Conservation (phyloP, 2,113 vertebrate species). For the Amia ocellicauda region DNA sequence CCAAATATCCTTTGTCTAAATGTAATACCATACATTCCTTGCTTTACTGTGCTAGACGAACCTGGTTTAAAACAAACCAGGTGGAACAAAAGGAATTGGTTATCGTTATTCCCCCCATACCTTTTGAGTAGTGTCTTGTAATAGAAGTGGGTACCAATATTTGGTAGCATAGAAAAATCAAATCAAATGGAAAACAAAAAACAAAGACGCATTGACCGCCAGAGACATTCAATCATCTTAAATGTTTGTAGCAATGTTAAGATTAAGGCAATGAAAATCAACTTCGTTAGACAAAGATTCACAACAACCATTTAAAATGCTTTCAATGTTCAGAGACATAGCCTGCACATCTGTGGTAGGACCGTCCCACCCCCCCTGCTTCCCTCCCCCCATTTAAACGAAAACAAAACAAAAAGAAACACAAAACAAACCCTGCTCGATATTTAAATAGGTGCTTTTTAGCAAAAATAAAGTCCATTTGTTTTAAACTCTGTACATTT, state of each 20-base stretch:
- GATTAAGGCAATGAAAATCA: conserved; percentile 65
- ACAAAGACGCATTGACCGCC: conserved; percentile 43
- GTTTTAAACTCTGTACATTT: conserved; percentile 46
- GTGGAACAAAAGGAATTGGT: conserved; percentile 1
- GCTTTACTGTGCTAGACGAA: conserved; percentile 1
- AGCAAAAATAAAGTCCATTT: conserved; percentile 83
- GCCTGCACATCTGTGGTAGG: conserved; percentile 45
- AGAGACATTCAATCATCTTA: conserved; percentile 50
- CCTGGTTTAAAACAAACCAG: not conserved
- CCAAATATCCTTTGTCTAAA: conserved; percentile 10
- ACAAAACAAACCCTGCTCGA: conserved; percentile 23
- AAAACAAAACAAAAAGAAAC: conserved; percentile 35
- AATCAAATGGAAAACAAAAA: not conserved
- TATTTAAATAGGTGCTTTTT: conserved; percentile 70
- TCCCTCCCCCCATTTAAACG: conserved; percentile 33
- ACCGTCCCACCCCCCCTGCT: conserved; percentile 25
- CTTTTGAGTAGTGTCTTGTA: conserved; percentile 31
- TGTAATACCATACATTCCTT: conserved; percentile 6
- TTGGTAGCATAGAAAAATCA: too few relatives aligned
- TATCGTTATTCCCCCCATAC: conserved; percentile 26
- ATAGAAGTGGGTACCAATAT: not conserved
- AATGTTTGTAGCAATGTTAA: conserved; percentile 40
- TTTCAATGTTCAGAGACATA: conserved; percentile 37
- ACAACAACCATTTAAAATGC: conserved; percentile 43
- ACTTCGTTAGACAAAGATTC: conserved; percentile 43